Evolutionary conservation across 2,888 invertebrate species (phyloP), one percentile per base, ranked within the genome.

Genomic region (Drosophila trichaetosa): DNA sequence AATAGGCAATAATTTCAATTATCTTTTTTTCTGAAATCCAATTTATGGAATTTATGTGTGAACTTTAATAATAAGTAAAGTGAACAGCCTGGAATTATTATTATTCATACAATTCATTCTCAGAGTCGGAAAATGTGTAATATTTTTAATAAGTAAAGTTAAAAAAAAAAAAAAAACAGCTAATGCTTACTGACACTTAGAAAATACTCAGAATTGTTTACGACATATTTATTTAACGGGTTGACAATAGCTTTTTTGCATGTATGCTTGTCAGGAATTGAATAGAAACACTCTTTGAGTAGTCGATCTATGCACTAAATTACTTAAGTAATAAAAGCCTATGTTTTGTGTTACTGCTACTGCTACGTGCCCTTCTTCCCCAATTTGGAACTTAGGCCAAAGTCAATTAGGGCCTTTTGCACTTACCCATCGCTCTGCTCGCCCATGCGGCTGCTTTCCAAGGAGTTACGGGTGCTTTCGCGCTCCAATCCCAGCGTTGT

Each of bases 381-480:
- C 36, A 48, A 24, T 53, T 57, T 36, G 10, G 8, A n/a, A 36
- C 53, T 57, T 24, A 31, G 57, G 34, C 24, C 60, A 42, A 18
- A 29, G 42, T 60, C 67, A 67, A 46, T 62, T 73, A 54, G 38
- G 33, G 13, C 10, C n/a, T 33, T 42, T 34, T 34, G 21, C 36
- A 77, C 85, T 85, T 62, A 85, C 85, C 85, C 85, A 62, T 85
- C 85, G 56, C 85, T 85, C 49, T 88, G 85, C 33, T 85, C 90
- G 3, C 83, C 85, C n/a, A 89, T 18, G 13, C 85, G 86, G 61
- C 88, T 80, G 78, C 85, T 88, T 66, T 81, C 81, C 81, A 89
- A 63, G 18, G 85, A 85, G 59, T 89, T 89, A 6, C 90, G 62
- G 10, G 90, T 85, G 60, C 79, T 85, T 58, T 85, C 85, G 21